Conservation (phyloP, 2,113 vertebrate genomes). For the Vireo altiloquus region DNA sequence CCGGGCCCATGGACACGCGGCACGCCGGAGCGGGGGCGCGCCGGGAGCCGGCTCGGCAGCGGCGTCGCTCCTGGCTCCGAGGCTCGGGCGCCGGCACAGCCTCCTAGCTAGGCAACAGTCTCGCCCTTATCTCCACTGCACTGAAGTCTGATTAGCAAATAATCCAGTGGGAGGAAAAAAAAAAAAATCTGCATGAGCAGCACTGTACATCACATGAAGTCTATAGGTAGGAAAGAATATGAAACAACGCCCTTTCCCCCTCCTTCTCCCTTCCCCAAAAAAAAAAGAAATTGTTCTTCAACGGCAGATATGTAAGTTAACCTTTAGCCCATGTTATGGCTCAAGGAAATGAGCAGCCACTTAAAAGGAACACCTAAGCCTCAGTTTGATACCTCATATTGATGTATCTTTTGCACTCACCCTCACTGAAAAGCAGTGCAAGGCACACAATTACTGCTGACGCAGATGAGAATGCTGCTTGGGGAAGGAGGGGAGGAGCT, state of each 20-base stretch:
- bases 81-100: constrained; percentile 56
- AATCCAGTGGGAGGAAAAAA: neutral
- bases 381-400: constrained; percentile 65
- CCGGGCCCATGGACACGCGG: constrained; percentile 33
- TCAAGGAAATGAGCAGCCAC: constrained; percentile 66
- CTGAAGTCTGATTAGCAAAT: constrained; percentile 60
- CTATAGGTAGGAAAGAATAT: constrained; percentile 25
- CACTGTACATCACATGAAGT: neutral
- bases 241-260: constrained; percentile 41
- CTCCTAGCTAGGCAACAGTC: constrained; percentile 54
- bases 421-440: constrained; percentile 68
- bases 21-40: constrained; percentile 40
- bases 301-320: constrained; percentile 39
- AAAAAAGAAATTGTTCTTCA: neutral
- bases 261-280: neutral
- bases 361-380: constrained; percentile 61
- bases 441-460: constrained; percentile 79
- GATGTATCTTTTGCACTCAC: constrained; percentile 68
- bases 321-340: constrained; percentile 57
- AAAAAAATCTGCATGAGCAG: constrained; percentile 24
- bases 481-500: constrained; percentile 74
- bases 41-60: constrained; percentile 49
- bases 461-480: constrained; percentile 73
- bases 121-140: constrained; percentile 48
- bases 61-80: constrained; percentile 43